A percentile compares a stretch with the other conserved stretches of the same genome.
Conservation (phyloP, 2,113 vertebrate genomes). For the Oreotragus oreotragus region DNA sequence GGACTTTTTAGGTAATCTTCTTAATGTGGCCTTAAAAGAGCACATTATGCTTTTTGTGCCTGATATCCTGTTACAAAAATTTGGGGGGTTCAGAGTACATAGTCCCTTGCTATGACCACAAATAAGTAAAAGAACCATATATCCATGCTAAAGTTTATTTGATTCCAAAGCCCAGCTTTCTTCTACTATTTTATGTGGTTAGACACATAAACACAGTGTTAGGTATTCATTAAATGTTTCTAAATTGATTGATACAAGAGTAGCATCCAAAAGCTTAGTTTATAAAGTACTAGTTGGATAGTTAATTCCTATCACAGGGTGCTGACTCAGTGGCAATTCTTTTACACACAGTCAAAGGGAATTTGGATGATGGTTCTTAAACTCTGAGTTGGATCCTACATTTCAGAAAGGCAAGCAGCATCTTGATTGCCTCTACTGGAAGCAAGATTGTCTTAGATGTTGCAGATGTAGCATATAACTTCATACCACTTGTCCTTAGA, state of each 20-base stretch:
- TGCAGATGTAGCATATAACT: neutral
- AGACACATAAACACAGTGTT: neutral
- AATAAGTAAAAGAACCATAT: neutral
- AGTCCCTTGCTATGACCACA: neutral
- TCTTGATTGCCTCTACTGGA: neutral
- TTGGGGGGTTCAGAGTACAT: neutral
- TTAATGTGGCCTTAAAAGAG: neutral
- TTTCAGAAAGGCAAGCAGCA: neutral
- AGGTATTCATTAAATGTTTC: neutral
- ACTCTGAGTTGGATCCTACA: neutral
- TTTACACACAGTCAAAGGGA: neutral
- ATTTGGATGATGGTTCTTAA: neutral
- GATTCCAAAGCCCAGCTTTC: neutral
- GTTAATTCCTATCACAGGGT: neutral
- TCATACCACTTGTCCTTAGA: neutral
- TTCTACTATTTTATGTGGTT: neutral
- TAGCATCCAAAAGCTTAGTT: neutral
- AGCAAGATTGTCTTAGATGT: neutral
- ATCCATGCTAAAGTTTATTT: neutral
- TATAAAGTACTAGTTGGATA: neutral
- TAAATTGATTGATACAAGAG: neutral
- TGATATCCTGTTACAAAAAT: neutral
- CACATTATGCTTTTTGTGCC: neutral
- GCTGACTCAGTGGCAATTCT: neutral
- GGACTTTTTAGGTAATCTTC: neutral